Evolutionary conservation across 2,797 vertebrate genomes (phyloP), one percentile per base, ranked within the genome.

Genomic region (Fundulus diaphanus): DNA sequence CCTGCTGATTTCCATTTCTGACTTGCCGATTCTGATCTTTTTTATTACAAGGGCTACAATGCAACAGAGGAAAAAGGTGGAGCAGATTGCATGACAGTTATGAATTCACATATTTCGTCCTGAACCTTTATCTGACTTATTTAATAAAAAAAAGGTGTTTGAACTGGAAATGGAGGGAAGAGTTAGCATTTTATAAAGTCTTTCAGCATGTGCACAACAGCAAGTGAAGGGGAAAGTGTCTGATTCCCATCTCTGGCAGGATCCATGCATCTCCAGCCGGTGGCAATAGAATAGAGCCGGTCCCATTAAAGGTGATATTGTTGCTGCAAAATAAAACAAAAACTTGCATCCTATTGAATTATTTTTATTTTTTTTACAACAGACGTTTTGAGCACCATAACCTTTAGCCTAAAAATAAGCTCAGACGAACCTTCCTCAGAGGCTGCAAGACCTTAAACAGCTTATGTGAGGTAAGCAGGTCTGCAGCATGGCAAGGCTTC

Each of bases 381-480:
- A 65, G 0, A 7, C 0, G 9, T n/a, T 65, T 15, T 22, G 33
- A 20, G 12, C 5, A n/a, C 9, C 20, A 40, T 24, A 40, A 40
- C 22, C 22, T 40, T 65, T 40, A n/a, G 24, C 35, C 61, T 40
- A 52, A 3, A 65, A 29, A 24, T n/a, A 48, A 42, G 15, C 4
- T 68, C 33, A 69, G 51, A 13, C 49, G 37, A 71, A 67, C 40
- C 24, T 56, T 29, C 27, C 22, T 69, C 18, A 9, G 20, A 51
- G 20, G 15, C 35, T 66, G 18, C n/a, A 63, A 68, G 42, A 68
- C 18, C 20, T 54, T 40, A 54, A 16, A 51, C 72, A 66, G 72
- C 68, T 75, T 78, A 78, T 59, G 33, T 57, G 56, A 49, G 54
- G 54, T 27, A 0, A 65, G 8, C 3, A 65, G 48, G 4, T n/a